phyloP scores from a whole-genome alignment of 2,113 vertebrate genomes.

The Aegotheles bennettii region DNA sequence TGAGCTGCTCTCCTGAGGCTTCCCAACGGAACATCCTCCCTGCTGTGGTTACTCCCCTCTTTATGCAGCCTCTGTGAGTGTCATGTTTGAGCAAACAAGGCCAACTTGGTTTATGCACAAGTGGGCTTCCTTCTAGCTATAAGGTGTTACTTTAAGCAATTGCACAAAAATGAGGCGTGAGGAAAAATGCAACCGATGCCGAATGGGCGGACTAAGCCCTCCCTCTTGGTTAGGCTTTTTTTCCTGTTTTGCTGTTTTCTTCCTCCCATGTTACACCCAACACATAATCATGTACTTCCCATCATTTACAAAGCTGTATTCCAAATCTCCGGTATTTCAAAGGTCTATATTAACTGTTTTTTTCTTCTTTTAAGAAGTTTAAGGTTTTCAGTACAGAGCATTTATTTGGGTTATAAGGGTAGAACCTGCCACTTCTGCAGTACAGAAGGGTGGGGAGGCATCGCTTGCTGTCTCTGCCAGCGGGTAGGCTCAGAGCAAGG shows the following conservation, averaged over 20 bases:
- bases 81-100: not conserved
- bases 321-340: not conserved
- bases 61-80: not conserved
- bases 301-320: not conserved
- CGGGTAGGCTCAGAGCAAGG: not conserved
- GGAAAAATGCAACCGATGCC: rapidly evolving
- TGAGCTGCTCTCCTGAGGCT: not conserved
- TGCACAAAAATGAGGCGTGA: not conserved
- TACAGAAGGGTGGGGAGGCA: not conserved
- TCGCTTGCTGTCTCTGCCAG: not conserved
- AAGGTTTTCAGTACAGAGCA: not conserved
- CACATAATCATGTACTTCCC: not conserved
- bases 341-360: not conserved
- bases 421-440: not conserved
- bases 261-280: not conserved
- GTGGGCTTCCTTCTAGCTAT: not conserved
- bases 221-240: not conserved
- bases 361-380: not conserved
- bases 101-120: not conserved
- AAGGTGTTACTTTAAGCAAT: not conserved
- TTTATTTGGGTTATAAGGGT: not conserved
- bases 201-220: not conserved
- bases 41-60: not conserved
- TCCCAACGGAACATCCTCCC: not conserved
- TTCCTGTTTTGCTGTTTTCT: not conserved